Evolutionary conservation across 2,888 invertebrate genomes (phyloP), one percentile per base, ranked within the genome.

Genomic region (Orgyia antiqua): DNA sequence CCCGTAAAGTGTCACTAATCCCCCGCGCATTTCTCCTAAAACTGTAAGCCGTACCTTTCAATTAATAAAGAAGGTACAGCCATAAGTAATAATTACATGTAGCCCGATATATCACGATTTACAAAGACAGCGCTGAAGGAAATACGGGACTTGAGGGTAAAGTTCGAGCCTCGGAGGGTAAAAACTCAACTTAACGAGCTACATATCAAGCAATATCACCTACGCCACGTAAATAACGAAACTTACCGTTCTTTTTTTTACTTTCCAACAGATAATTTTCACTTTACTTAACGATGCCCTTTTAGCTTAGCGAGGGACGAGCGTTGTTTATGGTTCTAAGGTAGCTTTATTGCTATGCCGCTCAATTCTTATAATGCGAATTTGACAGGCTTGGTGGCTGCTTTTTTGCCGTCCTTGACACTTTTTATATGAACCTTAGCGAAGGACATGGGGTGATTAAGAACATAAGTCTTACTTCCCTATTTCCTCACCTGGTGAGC

Each of bases 51-150:
- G 39, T 51, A 41, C 35, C 38, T 52, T 46, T 52, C 52, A 53
- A 49, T 52, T 46, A 51, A 49, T 32, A 38, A 40, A 39, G 36
- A 38, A 36, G 40, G 29, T 33, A 4, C 20, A 17, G 36, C 48
- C 11, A 42, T 54, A 46, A 31, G 48, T 53, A 51, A 54, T 54
- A 54, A 51, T 54, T 53, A 49, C 44, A 34, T 31, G 26, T 45
- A 39, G 31, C 11, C 40, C 39, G 27, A 47, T 54, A 36, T 49
- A 51, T 53, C 46, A 49, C 40, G 44, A 46, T 54, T 54, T 51
- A 45, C 39, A 43, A 32, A 23, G 54, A 51, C 47, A 47, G 51
- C 29, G 38, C 35, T 52, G 54, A 53, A 54, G 44, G 40, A 53
- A 53, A 53, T 54, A 53, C 49, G 49, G 20, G 51, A 42, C 44